Evolutionary conservation across 2,797 vertebrate genomes (phyloP), one percentile per base, ranked within the genome.

Genomic region (Phalloptychus januarius): DNA sequence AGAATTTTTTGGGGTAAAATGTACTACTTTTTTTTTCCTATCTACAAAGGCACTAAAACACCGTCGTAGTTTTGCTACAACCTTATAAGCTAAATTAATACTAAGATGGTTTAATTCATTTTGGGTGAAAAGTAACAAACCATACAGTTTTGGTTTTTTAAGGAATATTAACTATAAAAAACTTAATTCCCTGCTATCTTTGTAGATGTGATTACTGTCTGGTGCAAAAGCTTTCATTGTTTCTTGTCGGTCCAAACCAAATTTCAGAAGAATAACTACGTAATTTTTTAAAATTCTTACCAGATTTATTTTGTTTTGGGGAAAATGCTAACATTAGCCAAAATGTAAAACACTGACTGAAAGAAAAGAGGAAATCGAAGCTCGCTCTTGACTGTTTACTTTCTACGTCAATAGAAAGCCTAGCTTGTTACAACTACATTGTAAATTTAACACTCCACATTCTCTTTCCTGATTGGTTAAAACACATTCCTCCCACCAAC

Each of bases 401-500:
- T 67, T 25, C 25, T 8, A 13, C 23, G 6, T 69, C 44, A 7
- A 70, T 67, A 77, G 46, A 63, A 31, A 13, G 54, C 25, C 11
- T 44, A 86, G 67, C 46, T 56, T 31, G 75, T 71, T 40, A 63
- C 36, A 8, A 16, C 76, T 82, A 23, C 0, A 2, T 0, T 79
- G 31, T 72, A 71, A 75, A 81, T 83, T 84, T 85, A 85, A 88
- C 44, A 0, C 80, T 82, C 8, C 16, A 77, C 58, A 2, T 70
- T 70, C 44, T 1, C 75, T 61, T 12, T 79, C 74, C 78, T 69
- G 82, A 85, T 86, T 88, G 89, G 79, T 75, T 28, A 33, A 72
- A 52, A 81, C 77, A 38, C 87, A 86, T 88, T 91, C 88, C 89
- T 77, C 74, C 79, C 71, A 85, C 73, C 52, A 71, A 76, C 71